Percentiles rank a stretch among this genome's conserved stretches.
phyloP scores from a whole-genome alignment of 2,797 vertebrate species.

The Pangasius mekongensis region DNA sequence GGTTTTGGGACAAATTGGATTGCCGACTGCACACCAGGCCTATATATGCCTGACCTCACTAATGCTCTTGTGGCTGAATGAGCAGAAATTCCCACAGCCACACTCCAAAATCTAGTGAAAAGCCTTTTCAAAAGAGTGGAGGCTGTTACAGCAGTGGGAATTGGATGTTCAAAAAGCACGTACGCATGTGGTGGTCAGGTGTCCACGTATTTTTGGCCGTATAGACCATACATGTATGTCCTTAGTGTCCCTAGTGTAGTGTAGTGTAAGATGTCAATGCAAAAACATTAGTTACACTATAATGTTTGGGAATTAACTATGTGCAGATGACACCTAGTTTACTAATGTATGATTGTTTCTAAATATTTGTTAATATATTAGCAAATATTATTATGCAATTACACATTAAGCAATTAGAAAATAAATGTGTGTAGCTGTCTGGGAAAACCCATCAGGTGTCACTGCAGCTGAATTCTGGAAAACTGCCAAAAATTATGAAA shows the following conservation, averaged over 20 bases:
- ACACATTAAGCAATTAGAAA: not conserved
- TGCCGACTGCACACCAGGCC: not conserved
- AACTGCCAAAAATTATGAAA: not conserved
- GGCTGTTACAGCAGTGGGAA: not conserved
- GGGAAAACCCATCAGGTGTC: not conserved
- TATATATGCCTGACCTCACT: not conserved
- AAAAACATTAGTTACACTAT: not conserved
- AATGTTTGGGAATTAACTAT: not conserved
- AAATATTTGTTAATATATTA: conserved; percentile 4
- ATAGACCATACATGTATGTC: not conserved
- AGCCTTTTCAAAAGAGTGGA: not conserved
- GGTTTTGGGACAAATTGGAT: not conserved
- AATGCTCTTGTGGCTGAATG: not conserved
- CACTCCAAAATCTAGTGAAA: too few relatives aligned
- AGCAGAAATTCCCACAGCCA: too few relatives aligned
- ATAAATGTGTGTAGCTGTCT: not conserved
- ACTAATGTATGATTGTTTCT: not conserved
- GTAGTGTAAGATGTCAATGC: not conserved
- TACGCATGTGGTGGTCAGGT: too few relatives aligned
- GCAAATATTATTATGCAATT: not conserved
- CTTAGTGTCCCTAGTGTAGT: not conserved
- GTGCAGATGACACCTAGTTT: not conserved
- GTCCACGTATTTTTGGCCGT: too few relatives aligned
- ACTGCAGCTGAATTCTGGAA: not conserved
- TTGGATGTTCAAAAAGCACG: too few relatives aligned